A percentile compares a stretch with the other conserved stretches of the same genome.
These are phyloP conservation scores for Rotaria macrura DNA, from an alignment of 2,888 invertebrate species.

Conservation along the genomic window DNA sequence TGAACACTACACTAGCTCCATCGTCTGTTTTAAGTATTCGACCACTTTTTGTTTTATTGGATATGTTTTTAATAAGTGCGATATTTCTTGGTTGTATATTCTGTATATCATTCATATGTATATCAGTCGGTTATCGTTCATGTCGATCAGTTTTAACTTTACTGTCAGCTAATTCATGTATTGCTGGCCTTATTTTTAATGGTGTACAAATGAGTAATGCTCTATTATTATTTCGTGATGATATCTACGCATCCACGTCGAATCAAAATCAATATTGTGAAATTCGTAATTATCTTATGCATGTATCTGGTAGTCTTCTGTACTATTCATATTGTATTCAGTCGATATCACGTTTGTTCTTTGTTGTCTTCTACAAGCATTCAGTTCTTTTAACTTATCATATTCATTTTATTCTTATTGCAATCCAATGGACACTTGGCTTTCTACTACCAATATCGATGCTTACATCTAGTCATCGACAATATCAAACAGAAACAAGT, in stretches of 20 bases:
- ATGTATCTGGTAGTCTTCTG: neutral
- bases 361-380: neutral
- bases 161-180: neutral
- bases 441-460: neutral
- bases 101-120: neutral
- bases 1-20: neutral
- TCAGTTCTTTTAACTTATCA: neutral
- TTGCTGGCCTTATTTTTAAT: neutral
- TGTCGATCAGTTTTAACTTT: neutral
- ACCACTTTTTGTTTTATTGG: neutral
- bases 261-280: neutral
- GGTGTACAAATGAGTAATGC: neutral
- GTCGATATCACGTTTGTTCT: neutral
- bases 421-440: neutral
- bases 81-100: neutral
- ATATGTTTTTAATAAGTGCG: neutral
- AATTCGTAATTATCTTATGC: neutral
- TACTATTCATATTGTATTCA: neutral
- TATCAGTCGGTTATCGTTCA: neutral
- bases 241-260: neutral
- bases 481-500: neutral
- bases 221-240: slow-evolving; percentile 4
- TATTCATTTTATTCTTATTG: neutral
- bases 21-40: neutral
- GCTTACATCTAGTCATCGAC: neutral